Percentiles rank a stretch among this genome's conserved stretches.
Evolutionary conservation across 2,113 vertebrate genomes (phyloP).

Genomic region (Etia nguti): DNA sequence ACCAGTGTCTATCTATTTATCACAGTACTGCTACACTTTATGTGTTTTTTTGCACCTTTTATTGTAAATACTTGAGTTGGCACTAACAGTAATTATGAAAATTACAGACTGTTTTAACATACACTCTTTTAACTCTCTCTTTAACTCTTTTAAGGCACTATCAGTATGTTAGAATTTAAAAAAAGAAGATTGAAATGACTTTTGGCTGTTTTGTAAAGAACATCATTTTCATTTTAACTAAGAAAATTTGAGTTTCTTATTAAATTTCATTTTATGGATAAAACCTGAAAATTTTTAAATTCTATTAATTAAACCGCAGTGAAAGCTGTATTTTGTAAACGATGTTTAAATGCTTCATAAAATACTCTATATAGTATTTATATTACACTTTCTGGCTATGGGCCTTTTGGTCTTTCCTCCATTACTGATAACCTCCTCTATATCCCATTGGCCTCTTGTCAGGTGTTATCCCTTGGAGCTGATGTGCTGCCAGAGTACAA

Average conservation of each 20-base stretch:
- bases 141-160: accelerated
- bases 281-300: background rate
- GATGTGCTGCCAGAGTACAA: slow-evolving; percentile 97
- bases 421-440: background rate
- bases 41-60: background rate
- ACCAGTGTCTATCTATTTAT: background rate
- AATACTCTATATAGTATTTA: background rate
- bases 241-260: background rate
- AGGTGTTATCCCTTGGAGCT: slow-evolving; percentile 94
- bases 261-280: background rate
- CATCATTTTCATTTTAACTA: background rate
- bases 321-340: too few species aligned
- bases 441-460: background rate
- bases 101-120: background rate
- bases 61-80: background rate
- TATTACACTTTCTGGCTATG: background rate
- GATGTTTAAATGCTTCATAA: too few species aligned
- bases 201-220: background rate
- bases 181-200: background rate
- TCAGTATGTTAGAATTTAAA: accelerated
- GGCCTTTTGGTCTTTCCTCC: background rate
- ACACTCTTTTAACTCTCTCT: accelerated
- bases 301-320: background rate
- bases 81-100: background rate
- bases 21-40: background rate